Base-by-base conservation (phyloP, 2,113 vertebrate species). In the Microtus richardsoni region DNA sequence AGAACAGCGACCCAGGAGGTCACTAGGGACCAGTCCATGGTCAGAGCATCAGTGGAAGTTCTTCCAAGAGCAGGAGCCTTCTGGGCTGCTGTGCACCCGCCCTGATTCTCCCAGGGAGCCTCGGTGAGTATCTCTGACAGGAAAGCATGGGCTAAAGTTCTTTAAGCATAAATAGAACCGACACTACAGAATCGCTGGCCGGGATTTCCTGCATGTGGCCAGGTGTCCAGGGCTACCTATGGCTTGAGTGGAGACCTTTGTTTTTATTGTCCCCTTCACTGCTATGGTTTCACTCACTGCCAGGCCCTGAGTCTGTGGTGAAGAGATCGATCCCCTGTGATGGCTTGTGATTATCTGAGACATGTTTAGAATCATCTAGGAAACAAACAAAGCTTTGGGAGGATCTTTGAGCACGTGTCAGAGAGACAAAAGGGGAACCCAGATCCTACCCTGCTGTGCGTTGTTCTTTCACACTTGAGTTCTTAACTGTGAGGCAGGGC, bases 51-150 rank as follows among this genome's bases (percentile, higher is more conserved):
- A 13, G 52, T n/a, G 52, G 52, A 7, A 58, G 78, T 80, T 58
- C 36, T 80, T 58, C 24, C 21, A 17, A n/a, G 77, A 54, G 5
- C 47, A 2, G 30, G 78, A 83, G 79, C 54, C 79, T 24, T 12
- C 58, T 39, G 58, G n/a, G 80, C n/a, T 28, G 30, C 13, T 0
- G 70, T 60, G 68, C 77, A 75, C 71, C 49, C 33, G 11, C 14
- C 21, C 0, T 5, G 16, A n/a, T 4, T n/a, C 30, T 58, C 39
- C 49, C 22, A 1, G 2, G 3, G 3, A 3, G 4, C 22, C 0
- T 39, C 22, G 6, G 66, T 7, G 79, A 58, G 21, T 41, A 41
- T 83, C 80, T 62, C 60, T 44, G 82, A 84, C 60, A 64, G 58
- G 30, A 44, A 84, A 64, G 3, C 39, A 9, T 11, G 39, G 58